phyloP scores from a whole-genome alignment of 2,113 vertebrate species.

The Spermophilus dauricus region DNA sequence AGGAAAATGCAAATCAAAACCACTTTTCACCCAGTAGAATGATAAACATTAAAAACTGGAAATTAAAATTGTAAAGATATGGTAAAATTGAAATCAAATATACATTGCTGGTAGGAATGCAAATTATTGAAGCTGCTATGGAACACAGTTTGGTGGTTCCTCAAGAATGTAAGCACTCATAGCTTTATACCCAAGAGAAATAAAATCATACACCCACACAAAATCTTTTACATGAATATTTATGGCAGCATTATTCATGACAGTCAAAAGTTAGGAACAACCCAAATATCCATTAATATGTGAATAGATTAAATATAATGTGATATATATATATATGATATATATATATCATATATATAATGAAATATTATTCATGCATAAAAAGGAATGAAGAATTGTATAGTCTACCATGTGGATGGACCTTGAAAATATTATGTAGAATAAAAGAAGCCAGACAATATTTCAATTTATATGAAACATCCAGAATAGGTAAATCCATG shows the following conservation, averaged over 20 bases:
- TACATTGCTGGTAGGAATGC: neutral
- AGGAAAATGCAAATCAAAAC: constrained; percentile 28
- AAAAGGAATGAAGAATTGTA: constrained; percentile 31
- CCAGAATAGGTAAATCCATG: neutral
- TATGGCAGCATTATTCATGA: neutral
- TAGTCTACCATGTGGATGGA: neutral
- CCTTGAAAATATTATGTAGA: neutral
- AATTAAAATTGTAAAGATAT: neutral
- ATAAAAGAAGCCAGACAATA: neutral
- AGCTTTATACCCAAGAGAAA: neutral
- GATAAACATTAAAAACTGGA: neutral
- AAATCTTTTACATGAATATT: neutral
- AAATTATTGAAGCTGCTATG: neutral
- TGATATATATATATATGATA: neutral
- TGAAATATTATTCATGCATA: neutral
- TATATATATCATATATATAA: neutral
- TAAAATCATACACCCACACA: neutral
- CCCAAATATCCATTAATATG: neutral
- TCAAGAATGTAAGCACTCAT: neutral
- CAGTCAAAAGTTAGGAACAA: neutral
- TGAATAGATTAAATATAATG: constrained; percentile 5
- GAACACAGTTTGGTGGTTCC: neutral
- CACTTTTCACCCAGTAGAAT: neutral
- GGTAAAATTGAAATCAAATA: neutral
- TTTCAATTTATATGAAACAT: constrained; percentile 18